These are phyloP conservation scores for human (Homo sapiens) DNA, from an alignment of 2,113 vertebrate species.

Conservation along the genomic window GRCh38 chr2:13547501-13548000, in stretches of 20 bases:
- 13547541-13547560: not conserved
- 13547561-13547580: not conserved
- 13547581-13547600: not conserved
- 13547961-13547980: not conserved
- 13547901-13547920: not conserved
- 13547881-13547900: not conserved
- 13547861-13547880: not conserved
- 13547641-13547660: not conserved
- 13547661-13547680: not conserved
- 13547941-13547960: not conserved
- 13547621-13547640: no score
- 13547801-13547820: not conserved
- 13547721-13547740: not conserved
- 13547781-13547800: not conserved
- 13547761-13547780: not conserved
- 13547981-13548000: not conserved
- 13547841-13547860: not conserved
- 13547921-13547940: not conserved
- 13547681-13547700: not conserved
- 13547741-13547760: not conserved
- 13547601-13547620: not conserved
- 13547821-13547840: no score
- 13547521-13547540: not conserved
- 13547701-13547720: not conserved
- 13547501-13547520: not conserved